Percentiles rank a stretch among this genome's conserved stretches.
These are phyloP conservation scores for Zaprionus obscuricornis DNA, from an alignment of 2,888 invertebrate species.

Conservation along the genomic window DNA sequence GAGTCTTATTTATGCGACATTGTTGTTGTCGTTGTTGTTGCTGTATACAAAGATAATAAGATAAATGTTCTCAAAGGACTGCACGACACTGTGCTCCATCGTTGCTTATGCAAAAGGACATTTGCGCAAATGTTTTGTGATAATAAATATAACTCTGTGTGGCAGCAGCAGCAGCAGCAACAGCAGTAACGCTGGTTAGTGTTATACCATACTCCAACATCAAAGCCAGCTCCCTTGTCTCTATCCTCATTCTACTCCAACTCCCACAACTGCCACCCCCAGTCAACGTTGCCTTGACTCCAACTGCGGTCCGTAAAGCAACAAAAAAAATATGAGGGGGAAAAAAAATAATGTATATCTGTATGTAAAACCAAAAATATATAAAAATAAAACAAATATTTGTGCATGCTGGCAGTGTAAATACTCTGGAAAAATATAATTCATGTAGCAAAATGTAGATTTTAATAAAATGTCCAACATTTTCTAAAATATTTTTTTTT, in stretches of 20 bases:
- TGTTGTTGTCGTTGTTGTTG: constrained; percentile 39
- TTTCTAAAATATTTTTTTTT: too few relatives aligned
- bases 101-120: constrained; percentile 78
- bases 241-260: too few relatives aligned
- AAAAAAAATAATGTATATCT: not conserved
- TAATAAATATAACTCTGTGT: constrained; percentile 77
- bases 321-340: constrained; percentile 12
- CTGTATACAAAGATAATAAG: constrained; percentile 77
- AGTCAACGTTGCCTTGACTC: not conserved
- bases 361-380: not conserved
- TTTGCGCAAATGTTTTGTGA: constrained; percentile 77
- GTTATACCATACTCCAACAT: constrained; percentile 13
- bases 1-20: constrained; percentile 73
- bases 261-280: not conserved
- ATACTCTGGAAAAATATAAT: too few relatives aligned
- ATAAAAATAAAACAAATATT: constrained; percentile 16
- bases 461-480: too few relatives aligned
- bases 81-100: constrained; percentile 63
- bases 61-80: constrained; percentile 80
- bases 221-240: too few relatives aligned
- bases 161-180: constrained; percentile 50
- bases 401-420: too few relatives aligned
- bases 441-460: too few relatives aligned
- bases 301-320: constrained; percentile 25
- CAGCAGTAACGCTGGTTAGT: constrained; percentile 30